A percentile compares a stretch with the other conserved stretches of the same genome.
Conservation (phyloP, 2,888 invertebrate genomes). For the Prosapia bicincta region DNA sequence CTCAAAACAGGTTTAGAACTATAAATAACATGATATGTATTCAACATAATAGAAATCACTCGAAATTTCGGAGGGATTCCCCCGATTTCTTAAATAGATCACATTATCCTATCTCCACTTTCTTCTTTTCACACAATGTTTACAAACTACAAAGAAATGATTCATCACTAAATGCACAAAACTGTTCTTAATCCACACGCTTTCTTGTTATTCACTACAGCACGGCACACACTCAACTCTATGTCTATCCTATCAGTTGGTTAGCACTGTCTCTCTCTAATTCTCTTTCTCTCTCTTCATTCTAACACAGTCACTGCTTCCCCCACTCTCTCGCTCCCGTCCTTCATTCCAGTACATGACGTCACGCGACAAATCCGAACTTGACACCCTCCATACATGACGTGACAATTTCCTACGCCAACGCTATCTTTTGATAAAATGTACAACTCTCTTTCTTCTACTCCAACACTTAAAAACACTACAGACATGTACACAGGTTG, state of each 20-base stretch:
- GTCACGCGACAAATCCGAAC: conserved; percentile 25
- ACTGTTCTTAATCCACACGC: not conserved
- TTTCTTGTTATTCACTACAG: not conserved
- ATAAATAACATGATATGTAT: conserved; percentile 2
- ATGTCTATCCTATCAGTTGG: not conserved
- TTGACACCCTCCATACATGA: conserved; percentile 23
- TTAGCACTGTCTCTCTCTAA: not conserved
- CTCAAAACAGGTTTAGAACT: not conserved
- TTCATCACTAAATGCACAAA: not conserved
- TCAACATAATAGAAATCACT: not conserved
- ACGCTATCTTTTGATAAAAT: conserved; percentile 19
- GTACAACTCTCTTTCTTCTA: conserved; percentile 6
- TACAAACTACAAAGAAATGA: not conserved
- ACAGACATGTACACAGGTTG: not conserved
- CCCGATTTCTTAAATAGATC: not conserved
- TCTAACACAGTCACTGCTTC: not conserved
- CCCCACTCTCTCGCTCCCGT: conserved; percentile 9
- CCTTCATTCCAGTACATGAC: conserved; percentile 28
- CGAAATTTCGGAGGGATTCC: not conserved
- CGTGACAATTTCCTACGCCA: conserved; percentile 24
- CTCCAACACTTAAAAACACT: not conserved
- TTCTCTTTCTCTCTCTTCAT: conserved; percentile 2
- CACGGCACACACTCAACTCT: not conserved
- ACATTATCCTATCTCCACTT: conserved; percentile 1
- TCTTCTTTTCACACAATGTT: not conserved